A percentile compares a stretch with the other conserved stretches of the same genome.
These are phyloP conservation scores for Acanthacorydalis orientalis DNA, from an alignment of 2,888 invertebrate species.

Conservation along the genomic window DNA sequence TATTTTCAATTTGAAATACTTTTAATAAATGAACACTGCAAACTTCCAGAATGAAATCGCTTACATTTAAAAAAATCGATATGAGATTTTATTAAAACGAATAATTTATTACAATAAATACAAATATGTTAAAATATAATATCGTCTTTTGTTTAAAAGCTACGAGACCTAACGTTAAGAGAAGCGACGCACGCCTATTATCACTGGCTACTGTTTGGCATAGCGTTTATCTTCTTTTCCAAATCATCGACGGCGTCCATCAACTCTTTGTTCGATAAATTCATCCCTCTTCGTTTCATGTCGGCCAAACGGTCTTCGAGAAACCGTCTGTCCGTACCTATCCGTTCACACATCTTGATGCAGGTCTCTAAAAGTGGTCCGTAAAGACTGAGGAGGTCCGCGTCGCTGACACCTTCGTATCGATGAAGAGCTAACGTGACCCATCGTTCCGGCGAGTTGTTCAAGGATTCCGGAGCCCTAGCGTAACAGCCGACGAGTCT, in stretches of 20 bases:
- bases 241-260: constrained; percentile 46
- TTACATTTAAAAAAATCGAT: too few species aligned
- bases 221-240: constrained; percentile 17
- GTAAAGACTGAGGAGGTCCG: constrained; percentile 49
- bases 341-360: constrained; percentile 44
- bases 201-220: background rate
- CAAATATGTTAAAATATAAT: too few species aligned
- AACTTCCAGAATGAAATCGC: too few species aligned
- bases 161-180: too few species aligned
- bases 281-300: constrained; percentile 48
- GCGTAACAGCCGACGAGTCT: constrained; percentile 45
- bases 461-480: constrained; percentile 30
- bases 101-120: too few species aligned
- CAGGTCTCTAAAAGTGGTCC: constrained; percentile 50
- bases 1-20: too few species aligned
- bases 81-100: too few species aligned
- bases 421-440: constrained; percentile 50
- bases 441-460: constrained; percentile 45
- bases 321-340: constrained; percentile 41
- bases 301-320: constrained; percentile 41
- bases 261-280: constrained; percentile 38
- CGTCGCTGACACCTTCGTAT: constrained; percentile 54
- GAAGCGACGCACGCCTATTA: too few species aligned
- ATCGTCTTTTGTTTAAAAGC: too few species aligned
- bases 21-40: too few species aligned